Percentiles rank a stretch among this genome's conserved stretches.
Conservation (phyloP, 2,113 vertebrate genomes). For the Phoenicopterus ruber region DNA sequence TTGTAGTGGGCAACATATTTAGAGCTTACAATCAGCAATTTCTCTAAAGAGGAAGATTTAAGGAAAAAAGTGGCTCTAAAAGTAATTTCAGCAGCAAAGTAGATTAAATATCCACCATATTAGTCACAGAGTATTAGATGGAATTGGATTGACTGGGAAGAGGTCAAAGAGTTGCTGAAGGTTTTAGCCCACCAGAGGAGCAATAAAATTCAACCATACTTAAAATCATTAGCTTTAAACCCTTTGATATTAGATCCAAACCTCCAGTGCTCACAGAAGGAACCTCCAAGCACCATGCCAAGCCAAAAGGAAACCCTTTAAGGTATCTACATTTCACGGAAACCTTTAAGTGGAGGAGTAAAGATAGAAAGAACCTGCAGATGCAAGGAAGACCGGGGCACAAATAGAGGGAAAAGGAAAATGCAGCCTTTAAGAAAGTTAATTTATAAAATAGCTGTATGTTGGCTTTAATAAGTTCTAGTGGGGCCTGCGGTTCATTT, state of each 20-base stretch:
- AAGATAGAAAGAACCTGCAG: background rate
- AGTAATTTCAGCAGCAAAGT: conserved; percentile 79
- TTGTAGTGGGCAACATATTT: conserved; percentile 61
- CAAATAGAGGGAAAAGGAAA: conserved; percentile 2
- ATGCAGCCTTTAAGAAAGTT: background rate
- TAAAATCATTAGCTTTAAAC: conserved; percentile 83
- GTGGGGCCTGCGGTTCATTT: background rate
- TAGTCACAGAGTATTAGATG: conserved; percentile 82
- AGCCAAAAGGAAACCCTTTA: conserved; percentile 62
- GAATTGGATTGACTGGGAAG: conserved; percentile 76
- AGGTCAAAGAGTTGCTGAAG: conserved; percentile 77
- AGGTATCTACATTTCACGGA: conserved; percentile 57
- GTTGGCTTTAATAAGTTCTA: background rate
- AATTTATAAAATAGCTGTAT: background rate
- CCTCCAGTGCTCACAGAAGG: conserved; percentile 51
- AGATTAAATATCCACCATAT: conserved; percentile 81
- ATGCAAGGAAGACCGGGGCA: background rate
- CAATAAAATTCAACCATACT: conserved; percentile 80
- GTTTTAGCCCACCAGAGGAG: conserved; percentile 76
- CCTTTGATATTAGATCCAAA: conserved; percentile 80
- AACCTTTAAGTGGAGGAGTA: background rate
- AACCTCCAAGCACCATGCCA: conserved; percentile 55
- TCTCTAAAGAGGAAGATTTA: conserved; percentile 73
- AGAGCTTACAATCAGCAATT: conserved; percentile 74
- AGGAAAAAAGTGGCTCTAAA: conserved; percentile 68